Evolutionary conservation across 1,140 invertebrate genomes (phyloP).

Genomic region (Parapsyche elsis): DNA sequence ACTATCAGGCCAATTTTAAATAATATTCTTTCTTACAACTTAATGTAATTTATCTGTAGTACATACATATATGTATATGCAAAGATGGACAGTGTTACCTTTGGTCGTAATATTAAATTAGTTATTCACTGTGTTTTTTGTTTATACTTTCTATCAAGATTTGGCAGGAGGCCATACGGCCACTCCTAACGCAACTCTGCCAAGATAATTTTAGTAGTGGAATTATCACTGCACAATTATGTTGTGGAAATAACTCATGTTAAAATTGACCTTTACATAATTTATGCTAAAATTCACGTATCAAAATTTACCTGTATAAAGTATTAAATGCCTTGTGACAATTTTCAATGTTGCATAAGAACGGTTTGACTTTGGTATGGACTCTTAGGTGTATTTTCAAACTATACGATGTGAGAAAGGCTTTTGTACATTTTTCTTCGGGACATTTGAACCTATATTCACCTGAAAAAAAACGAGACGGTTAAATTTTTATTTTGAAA

Average conservation of each 20-base stretch:
- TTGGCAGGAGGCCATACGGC: slow-evolving; percentile 51
- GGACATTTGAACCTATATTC: slow-evolving; percentile 95
- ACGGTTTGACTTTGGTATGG: slow-evolving; percentile 95
- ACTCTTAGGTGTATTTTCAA: slow-evolving; percentile 94
- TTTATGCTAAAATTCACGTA: slow-evolving; percentile 33
- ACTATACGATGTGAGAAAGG: slow-evolving; percentile 94
- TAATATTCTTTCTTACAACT: too few relatives aligned
- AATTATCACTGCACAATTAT: slow-evolving; percentile 50
- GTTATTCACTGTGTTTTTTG: slow-evolving; percentile 52
- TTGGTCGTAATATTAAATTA: slow-evolving; percentile 48
- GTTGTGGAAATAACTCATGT: slow-evolving; percentile 38
- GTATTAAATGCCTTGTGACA: slow-evolving; percentile 97
- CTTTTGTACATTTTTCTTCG: slow-evolving; percentile 88
- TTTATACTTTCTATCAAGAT: slow-evolving; percentile 54
- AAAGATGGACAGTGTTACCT: background rate
- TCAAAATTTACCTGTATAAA: slow-evolving; percentile 78
- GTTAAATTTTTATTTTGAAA: too few relatives aligned
- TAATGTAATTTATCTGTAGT: background rate
- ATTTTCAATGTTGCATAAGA: slow-evolving; percentile 78
- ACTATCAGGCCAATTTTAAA: too few relatives aligned
- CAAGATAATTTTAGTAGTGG: slow-evolving; percentile 53
- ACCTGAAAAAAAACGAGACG: slow-evolving; percentile 74
- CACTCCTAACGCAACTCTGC: slow-evolving; percentile 40
- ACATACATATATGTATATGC: background rate
- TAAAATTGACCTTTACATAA: slow-evolving; percentile 29